phyloP scores from a whole-genome alignment of 2,888 invertebrate genomes.

The Tetragonisca angustula region DNA sequence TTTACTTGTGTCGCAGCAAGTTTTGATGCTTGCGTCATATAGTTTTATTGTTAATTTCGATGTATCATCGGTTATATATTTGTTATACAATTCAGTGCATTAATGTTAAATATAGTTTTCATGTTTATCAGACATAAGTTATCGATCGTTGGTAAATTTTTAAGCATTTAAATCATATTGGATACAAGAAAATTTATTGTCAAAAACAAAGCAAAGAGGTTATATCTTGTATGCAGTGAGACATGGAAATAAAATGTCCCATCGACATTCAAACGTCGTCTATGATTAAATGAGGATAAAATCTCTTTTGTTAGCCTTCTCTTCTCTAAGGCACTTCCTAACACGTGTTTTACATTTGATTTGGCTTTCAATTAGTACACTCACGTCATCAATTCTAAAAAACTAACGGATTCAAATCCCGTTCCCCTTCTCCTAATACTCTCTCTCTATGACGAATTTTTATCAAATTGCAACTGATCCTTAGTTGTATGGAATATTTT shows the following conservation, averaged over 20 bases:
- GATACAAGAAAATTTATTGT: not conserved
- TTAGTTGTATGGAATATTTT: not conserved
- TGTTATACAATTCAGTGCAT: slow-evolving; percentile 50
- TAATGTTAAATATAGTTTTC: slow-evolving; percentile 43
- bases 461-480: not conserved
- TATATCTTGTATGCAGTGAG: not conserved
- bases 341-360: slow-evolving; percentile 18
- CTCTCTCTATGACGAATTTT: slow-evolving; percentile 13
- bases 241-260: not conserved
- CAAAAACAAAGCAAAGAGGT: not conserved
- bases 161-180: not conserved
- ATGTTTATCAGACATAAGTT: not conserved
- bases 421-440: slow-evolving; percentile 25
- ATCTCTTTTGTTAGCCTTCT: not conserved
- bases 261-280: not conserved
- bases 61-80: slow-evolving; percentile 21
- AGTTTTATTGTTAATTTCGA: slow-evolving; percentile 49
- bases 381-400: slow-evolving; percentile 33
- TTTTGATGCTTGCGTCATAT: slow-evolving; percentile 30
- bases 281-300: not conserved
- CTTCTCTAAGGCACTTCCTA: slow-evolving; percentile 1
- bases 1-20: slow-evolving; percentile 16
- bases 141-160: slow-evolving; percentile 4
- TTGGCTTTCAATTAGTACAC: slow-evolving; percentile 23
- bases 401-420: slow-evolving; percentile 49